Evolutionary conservation across 2,888 invertebrate species (phyloP), one percentile per base, ranked within the genome.

Genomic region (Cryptocephalus primarius): DNA sequence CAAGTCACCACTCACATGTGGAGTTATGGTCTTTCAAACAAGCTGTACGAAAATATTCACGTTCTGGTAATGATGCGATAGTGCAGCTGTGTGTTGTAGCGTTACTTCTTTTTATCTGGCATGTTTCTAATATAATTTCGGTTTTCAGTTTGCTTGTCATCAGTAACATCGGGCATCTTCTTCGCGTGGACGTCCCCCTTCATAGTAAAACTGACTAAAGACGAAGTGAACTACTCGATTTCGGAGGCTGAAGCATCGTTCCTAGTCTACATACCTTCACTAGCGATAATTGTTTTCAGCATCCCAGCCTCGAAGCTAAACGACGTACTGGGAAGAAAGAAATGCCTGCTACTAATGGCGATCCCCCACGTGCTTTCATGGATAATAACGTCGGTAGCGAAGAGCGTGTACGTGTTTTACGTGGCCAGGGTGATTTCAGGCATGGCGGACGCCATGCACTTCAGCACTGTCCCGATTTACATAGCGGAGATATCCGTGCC

Each of bases 131-230:
- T 14, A 39, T n/a, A 14, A 42, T 41, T 44, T 45, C 46, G 48
- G 40, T 47, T 55, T 56, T 22, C 39, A 57, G 57, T 50, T 33
- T 51, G 53, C 9, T 8, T 60, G 13, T 48, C 55, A 32, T 49
- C 58, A 1, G 46, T 62, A 12, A 55, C 50, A 14, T 55, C 55
- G 31, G 62, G 64, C 2, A 46, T 60, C 10, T 40, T 51, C 1
- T 50, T 53, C 31, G 49, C 55, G n/a, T 68, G 67, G 68, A 56
- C 66, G 33, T 65, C 67, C 22, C 66, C 67, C 22, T 61, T 65
- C 9, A 58, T 66, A 14, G 62, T 63, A 32, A 59, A 58, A 48
- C 55, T 68, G 4, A 54, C 60, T 32, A 53, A 57, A 32, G 60
- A 61, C 39, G 57, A 61, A 43, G 54, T 54, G 9, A 56, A 57